A percentile compares a stretch with the other conserved stretches of the same genome.
These are phyloP conservation scores for Thymelicus acteon DNA, from an alignment of 2,888 invertebrate species.

Conservation along the genomic window DNA sequence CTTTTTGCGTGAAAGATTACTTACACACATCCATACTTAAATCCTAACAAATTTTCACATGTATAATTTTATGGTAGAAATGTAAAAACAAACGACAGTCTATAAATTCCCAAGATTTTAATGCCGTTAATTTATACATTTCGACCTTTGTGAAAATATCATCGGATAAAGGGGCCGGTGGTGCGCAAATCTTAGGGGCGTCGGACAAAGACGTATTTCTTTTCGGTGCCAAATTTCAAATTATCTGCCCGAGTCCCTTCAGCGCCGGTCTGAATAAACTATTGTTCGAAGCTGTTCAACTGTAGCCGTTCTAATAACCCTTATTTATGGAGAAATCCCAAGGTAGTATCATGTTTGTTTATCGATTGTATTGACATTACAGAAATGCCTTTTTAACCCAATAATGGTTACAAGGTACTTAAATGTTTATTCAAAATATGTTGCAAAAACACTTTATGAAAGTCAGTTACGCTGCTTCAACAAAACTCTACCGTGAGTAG, in stretches of 20 bases:
- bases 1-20: no score
- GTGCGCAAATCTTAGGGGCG: slow-evolving; percentile 37
- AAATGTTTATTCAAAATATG: no score
- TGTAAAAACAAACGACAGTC: neutral
- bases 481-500: no score
- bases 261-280: slow-evolving; percentile 26
- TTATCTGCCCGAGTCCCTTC: slow-evolving; percentile 35
- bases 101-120: slow-evolving; percentile 1
- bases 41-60: no score
- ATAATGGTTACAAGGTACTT: no score
- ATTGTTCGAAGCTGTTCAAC: slow-evolving; percentile 26
- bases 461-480: no score
- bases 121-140: slow-evolving; percentile 12
- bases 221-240: slow-evolving; percentile 41
- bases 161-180: slow-evolving; percentile 42
- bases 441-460: no score
- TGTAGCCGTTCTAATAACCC: slow-evolving; percentile 7
- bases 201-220: slow-evolving; percentile 40
- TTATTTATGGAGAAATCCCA: neutral
- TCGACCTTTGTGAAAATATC: slow-evolving; percentile 40
- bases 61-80: no score
- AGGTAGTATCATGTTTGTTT: neutral
- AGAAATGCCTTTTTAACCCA: no score
- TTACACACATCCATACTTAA: no score
- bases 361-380: no score